Evolutionary conservation across 2,797 vertebrate genomes (phyloP).

Genomic region (Lepus oiostolus): DNA sequence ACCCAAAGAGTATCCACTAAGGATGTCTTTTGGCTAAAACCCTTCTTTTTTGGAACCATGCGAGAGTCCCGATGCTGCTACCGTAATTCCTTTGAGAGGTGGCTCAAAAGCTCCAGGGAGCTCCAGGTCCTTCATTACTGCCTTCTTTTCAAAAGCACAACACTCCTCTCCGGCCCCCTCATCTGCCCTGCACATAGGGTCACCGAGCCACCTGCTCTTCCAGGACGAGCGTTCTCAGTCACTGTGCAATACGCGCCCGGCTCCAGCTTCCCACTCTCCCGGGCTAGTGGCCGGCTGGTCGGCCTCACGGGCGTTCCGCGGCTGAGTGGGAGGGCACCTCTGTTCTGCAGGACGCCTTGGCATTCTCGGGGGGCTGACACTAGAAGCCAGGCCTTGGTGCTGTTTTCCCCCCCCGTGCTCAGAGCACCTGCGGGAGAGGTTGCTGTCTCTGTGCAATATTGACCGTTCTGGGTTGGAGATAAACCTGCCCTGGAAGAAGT

Average conservation of each 20-base stretch:
- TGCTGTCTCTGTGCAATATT: conserved; percentile 86
- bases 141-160: conserved; percentile 72
- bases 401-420: conserved; percentile 70
- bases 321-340: background rate
- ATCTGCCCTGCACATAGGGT: background rate
- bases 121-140: conserved; percentile 29
- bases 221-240: conserved; percentile 85
- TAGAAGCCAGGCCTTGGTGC: conserved; percentile 66
- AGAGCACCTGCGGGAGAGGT: conserved; percentile 67
- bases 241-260: conserved; percentile 88
- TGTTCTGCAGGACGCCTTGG: conserved; percentile 52
- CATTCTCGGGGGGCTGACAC: conserved; percentile 59
- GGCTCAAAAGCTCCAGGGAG: conserved; percentile 68
- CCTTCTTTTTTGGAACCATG: conserved; percentile 63
- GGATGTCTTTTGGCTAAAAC: conserved; percentile 70
- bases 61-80: conserved; percentile 76
- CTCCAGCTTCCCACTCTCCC: no score
- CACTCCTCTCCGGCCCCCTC: background rate
- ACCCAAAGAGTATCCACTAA: conserved; percentile 76
- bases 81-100: conserved; percentile 50
- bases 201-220: conserved; percentile 54
- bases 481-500: conserved; percentile 55
- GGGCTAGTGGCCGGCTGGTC: background rate
- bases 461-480: conserved; percentile 77
- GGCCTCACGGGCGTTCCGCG: conserved; percentile 17